These are phyloP conservation scores for Carabus problematicus DNA, from an alignment of 2,888 invertebrate species.

Conservation along the genomic window DNA sequence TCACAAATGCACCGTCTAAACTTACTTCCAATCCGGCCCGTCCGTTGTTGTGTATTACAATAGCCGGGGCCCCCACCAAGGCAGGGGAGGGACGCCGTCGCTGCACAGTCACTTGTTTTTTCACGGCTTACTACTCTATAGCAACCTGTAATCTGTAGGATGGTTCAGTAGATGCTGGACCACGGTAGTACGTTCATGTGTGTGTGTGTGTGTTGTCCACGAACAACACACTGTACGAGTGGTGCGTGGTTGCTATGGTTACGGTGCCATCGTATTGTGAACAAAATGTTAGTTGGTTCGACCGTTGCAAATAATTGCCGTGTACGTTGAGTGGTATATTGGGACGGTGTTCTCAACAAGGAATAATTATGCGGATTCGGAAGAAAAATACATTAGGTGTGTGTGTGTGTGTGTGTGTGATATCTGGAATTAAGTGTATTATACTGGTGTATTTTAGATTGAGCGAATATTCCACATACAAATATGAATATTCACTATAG, in stretches of 20 bases:
- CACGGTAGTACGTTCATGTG: slow-evolving; percentile 13
- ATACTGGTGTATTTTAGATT: too few species aligned
- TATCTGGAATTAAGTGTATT: neutral
- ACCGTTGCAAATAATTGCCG: neutral
- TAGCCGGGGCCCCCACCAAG: slow-evolving; percentile 50
- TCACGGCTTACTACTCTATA: slow-evolving; percentile 57
- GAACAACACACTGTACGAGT: slow-evolving; percentile 23
- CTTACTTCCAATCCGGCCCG: slow-evolving; percentile 18
- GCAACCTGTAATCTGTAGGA: slow-evolving; percentile 57
- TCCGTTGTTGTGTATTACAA: slow-evolving; percentile 46
- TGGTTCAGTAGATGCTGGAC: slow-evolving; percentile 46
- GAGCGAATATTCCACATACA: too few species aligned
- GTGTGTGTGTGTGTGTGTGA: slow-evolving; percentile 2
- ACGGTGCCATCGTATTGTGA: slow-evolving; percentile 11
- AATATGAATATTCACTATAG: too few species aligned
- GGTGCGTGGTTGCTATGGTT: slow-evolving; percentile 27
- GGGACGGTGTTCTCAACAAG: neutral
- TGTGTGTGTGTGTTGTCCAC: too few species aligned
- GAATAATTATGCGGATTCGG: slow-evolving; percentile 23
- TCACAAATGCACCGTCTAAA: slow-evolving; percentile 1
- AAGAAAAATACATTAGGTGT: slow-evolving; percentile 27
- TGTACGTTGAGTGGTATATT: neutral
- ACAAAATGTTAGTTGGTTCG: slow-evolving; percentile 30
- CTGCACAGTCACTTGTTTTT: slow-evolving; percentile 54
- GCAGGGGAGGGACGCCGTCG: slow-evolving; percentile 47